These are phyloP conservation scores for Loxodonta africana DNA, from an alignment of 2,113 vertebrate species.

Conservation along the genomic window DNA sequence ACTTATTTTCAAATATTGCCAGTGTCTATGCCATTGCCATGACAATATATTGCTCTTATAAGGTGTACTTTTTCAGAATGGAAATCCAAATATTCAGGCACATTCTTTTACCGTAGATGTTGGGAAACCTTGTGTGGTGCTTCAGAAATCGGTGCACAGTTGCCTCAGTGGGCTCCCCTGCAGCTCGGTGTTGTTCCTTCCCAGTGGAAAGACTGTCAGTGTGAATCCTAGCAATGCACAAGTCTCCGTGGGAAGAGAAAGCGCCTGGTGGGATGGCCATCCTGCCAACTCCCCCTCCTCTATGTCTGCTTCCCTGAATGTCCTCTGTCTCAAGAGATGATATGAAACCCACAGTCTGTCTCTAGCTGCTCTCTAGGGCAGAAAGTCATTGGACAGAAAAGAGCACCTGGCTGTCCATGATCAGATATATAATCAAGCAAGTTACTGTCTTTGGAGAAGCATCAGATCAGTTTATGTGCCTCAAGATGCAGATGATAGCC, in stretches of 20 bases:
- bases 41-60: background rate
- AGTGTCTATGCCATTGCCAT: background rate
- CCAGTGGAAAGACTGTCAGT: background rate
- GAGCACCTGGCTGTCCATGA: background rate
- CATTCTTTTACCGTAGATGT: too few relatives aligned
- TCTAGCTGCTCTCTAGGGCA: background rate
- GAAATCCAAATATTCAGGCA: background rate
- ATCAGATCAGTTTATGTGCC: background rate
- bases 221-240: background rate
- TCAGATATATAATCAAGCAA: background rate
- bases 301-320: background rate
- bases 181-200: too few relatives aligned
- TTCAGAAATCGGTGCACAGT: background rate
- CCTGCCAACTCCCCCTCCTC: background rate
- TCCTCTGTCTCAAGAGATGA: background rate
- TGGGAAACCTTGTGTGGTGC: background rate
- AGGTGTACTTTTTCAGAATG: background rate
- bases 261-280: too few relatives aligned
- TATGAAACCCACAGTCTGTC: background rate
- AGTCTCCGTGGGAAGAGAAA: too few relatives aligned
- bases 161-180: too few relatives aligned
- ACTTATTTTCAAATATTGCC: background rate
- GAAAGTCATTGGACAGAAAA: background rate
- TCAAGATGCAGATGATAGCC: background rate
- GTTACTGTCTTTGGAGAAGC: background rate